Percentiles rank a stretch among this genome's conserved stretches.
phyloP scores from a whole-genome alignment of 1,140 invertebrate genomes.

The Drosophila kurseongensis region DNA sequence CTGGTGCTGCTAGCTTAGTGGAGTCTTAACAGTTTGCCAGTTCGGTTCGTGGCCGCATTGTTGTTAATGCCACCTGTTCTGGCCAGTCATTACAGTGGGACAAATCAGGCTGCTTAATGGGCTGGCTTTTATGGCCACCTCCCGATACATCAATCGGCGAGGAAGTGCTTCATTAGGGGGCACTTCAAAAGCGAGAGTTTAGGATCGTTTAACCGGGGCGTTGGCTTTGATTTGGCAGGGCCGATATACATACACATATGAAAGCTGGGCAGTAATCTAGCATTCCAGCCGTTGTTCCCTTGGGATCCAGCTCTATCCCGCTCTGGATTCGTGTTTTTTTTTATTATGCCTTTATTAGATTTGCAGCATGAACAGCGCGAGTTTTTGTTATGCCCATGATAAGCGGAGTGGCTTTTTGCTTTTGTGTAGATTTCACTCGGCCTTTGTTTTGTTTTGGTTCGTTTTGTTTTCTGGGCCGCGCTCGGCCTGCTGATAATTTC shows the following conservation, averaged over 20 bases:
- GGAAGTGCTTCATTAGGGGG: constrained; percentile 18
- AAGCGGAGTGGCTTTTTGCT: constrained; percentile 16
- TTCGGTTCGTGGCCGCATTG: not conserved
- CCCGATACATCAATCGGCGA: not conserved
- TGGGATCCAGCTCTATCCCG: not conserved
- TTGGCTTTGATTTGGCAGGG: not conserved
- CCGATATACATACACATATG: not conserved
- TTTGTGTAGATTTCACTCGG: constrained; percentile 27
- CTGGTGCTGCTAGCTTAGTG: constrained; percentile 34
- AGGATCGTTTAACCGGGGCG: constrained; percentile 28
- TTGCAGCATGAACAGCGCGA: constrained; percentile 25
- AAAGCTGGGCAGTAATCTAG: constrained; percentile 3
- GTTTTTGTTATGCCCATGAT: constrained; percentile 38
- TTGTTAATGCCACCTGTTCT: constrained; percentile 38
- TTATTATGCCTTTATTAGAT: constrained; percentile 46
- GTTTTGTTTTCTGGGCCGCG: constrained; percentile 22
- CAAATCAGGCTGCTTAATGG: not conserved
- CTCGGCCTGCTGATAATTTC: constrained; percentile 57
- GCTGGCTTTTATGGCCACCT: not conserved
- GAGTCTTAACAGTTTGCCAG: constrained; percentile 33
- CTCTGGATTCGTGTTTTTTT: constrained; percentile 24
- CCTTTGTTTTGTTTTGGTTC: constrained; percentile 13
- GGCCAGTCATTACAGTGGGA: constrained; percentile 23
- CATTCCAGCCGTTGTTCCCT: constrained; percentile 11
- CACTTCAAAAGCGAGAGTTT: constrained; percentile 4